Evolutionary conservation across 2,888 invertebrate species (phyloP).

Genomic region (Pseudoips prasinana): DNA sequence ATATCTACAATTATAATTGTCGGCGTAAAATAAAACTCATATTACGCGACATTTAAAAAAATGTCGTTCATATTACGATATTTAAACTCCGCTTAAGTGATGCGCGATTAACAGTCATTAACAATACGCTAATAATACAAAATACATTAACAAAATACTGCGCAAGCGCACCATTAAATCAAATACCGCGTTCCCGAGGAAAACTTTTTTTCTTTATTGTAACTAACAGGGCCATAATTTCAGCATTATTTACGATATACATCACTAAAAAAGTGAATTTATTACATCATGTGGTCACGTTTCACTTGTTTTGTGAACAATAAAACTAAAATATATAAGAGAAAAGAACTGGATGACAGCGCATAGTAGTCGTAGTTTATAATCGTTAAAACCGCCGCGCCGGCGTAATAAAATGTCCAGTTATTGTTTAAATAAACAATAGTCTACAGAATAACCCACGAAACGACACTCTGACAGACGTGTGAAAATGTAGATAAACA

Average conservation of each 20-base stretch:
- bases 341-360: conserved; percentile 40
- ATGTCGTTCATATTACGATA: not conserved
- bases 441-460: conserved; percentile 61
- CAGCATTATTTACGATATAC: conserved; percentile 42
- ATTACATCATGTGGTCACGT: conserved; percentile 46
- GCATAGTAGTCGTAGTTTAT: conserved; percentile 53
- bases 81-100: conserved; percentile 5
- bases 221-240: conserved; percentile 42
- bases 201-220: conserved; percentile 40
- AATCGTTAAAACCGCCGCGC: conserved; percentile 71
- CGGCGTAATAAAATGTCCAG: conserved; percentile 63
- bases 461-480: conserved; percentile 58
- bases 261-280: conserved; percentile 50
- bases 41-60: no score
- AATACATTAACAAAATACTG: conserved; percentile 28
- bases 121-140: conserved; percentile 27
- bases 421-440: conserved; percentile 80
- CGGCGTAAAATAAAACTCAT: no score
- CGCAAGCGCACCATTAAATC: conserved; percentile 34
- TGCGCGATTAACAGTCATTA: conserved; percentile 25
- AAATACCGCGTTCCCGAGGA: conserved; percentile 38
- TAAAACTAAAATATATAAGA: conserved; percentile 50
- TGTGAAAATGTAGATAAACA: conserved; percentile 58
- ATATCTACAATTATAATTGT: no score
- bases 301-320: conserved; percentile 43